These are phyloP conservation scores for Eilema depressum DNA, from an alignment of 2,888 invertebrate species.

Conservation along the genomic window DNA sequence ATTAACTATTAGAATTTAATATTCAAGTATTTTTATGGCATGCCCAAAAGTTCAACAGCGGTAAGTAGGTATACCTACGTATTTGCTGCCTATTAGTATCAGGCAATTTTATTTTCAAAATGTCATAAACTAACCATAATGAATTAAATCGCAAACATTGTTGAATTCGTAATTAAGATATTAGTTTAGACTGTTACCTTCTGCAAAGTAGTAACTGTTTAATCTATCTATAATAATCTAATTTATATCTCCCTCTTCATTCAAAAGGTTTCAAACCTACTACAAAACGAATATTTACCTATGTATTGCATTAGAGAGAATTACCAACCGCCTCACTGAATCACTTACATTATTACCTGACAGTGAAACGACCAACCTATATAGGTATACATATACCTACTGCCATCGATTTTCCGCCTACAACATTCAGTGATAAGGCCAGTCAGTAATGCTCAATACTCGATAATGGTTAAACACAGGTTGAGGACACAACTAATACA, in stretches of 20 bases:
- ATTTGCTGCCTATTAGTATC: too few relatives aligned
- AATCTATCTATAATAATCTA: too few relatives aligned
- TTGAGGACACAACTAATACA: conserved; percentile 13
- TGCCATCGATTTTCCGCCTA: conserved; percentile 55
- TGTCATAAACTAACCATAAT: background rate
- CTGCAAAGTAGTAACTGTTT: too few relatives aligned
- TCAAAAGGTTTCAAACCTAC: too few relatives aligned
- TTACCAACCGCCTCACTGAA: background rate
- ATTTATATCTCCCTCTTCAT: too few relatives aligned
- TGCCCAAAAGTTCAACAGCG: too few relatives aligned
- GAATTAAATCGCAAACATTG: too few relatives aligned
- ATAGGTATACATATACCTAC: conserved; percentile 19
- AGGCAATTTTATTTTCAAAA: too few relatives aligned
- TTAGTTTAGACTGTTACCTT: background rate
- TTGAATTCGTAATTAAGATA: background rate
- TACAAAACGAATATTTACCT: background rate
- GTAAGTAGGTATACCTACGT: too few relatives aligned
- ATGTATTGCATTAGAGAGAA: background rate
- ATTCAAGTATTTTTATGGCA: too few relatives aligned
- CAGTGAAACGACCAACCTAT: conserved; percentile 43
- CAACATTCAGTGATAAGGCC: conserved; percentile 47
- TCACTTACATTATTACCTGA: background rate
- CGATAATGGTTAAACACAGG: conserved; percentile 15
- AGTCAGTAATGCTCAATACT: conserved; percentile 8
- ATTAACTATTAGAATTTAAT: background rate